Base-by-base conservation (phyloP, 2,888 invertebrate genomes). In the Ornithoptera alexandrae region DNA sequence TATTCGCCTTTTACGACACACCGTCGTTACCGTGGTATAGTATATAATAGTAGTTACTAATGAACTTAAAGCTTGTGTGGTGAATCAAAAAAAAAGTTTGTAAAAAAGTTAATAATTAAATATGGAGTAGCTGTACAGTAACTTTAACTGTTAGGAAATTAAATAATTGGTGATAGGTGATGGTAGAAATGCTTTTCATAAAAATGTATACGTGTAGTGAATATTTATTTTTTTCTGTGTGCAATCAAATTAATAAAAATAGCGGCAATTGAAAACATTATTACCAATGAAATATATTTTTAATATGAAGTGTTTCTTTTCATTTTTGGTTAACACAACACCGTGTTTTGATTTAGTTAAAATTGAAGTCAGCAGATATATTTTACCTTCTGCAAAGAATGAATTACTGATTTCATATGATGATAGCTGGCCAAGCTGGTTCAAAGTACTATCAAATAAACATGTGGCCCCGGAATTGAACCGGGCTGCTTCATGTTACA, bases 241-340 rank as follows among this genome's bases (percentile, higher is more conserved):
- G 65, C 62, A n/a, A 42, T 57, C 20, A 30, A 65, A 69, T 62
- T 65, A 62, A 56, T 53, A 20, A 61, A 5, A 53, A 53, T 18
- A 2, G 1, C 7, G 6, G 5, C n/a, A 53, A n/a, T 53, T 3
- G 22, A n/a, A 15, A 46, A 15, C 15, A 46, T 46, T 46, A 15
- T 46, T 12, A 3, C 12, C 30, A 15, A 46, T 46, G 12, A 12
- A 46, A 46, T 46, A 46, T 46, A 12, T 46, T 46, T 46, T 46
- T 46, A 15, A 12, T 15, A 46, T 46, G 18, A 53, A 18, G 53
- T 6, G 3, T 53, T 15, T 10, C 15, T 46, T 46, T 46, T 15
- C 15, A 15, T 46, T 46, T 46, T 8, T 46, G 12, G 15, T 46
- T 8, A 46, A 46, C 30, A 30, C 3, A 4, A 30, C 30, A 30